Base-by-base conservation (phyloP, 2,113 vertebrate species). In the Buteo buteo region DNA sequence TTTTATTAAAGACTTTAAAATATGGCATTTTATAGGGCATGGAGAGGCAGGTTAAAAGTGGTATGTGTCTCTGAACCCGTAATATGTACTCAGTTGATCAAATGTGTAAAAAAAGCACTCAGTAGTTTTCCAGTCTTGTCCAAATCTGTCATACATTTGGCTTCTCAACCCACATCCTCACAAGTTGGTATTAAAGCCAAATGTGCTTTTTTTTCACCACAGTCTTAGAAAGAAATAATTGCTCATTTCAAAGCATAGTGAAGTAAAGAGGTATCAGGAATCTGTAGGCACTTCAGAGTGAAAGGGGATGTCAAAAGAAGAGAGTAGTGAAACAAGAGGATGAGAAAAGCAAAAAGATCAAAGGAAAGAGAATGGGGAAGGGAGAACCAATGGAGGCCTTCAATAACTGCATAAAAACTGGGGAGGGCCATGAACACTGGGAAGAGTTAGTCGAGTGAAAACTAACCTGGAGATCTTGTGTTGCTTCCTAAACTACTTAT, bases 21-120 rank as follows among this genome's bases (percentile, higher is more conserved):
- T 14, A 26, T 7, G 44, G 14, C 25, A 64, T 38, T 44, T 69
- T 69, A 79, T 28, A 65, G 36, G 14, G 4, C 29, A 62, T 8
- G 18, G 28, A 55, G 50, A 73, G n/a, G 12, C 21, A 84, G 19
- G 7, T 54, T 74, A 66, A 38, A 81, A 54, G 11, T 31, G 10
- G 7, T 26, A 73, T 36, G 14, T 58, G 16, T 31, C 24, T 80
- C 66, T 67, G n/a, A 69, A 65, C 36, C 7, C 26, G 17, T 50
- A 38, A n/a, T 16, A 40, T 0, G 1, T 17, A 4, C 21, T 19
- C 40, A 73, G 0, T 19, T 45, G 17, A 83, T 22, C 62, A 73
- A 65, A 85, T 5, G 12, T 31, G 21, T 14, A 78, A 83, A 59
- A 36, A 91, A 65, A 93, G 19, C 36, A 44, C 11, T 8, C 49